Conservation (phyloP, 2,113 vertebrate species). For the Tachysurus vachellii region DNA sequence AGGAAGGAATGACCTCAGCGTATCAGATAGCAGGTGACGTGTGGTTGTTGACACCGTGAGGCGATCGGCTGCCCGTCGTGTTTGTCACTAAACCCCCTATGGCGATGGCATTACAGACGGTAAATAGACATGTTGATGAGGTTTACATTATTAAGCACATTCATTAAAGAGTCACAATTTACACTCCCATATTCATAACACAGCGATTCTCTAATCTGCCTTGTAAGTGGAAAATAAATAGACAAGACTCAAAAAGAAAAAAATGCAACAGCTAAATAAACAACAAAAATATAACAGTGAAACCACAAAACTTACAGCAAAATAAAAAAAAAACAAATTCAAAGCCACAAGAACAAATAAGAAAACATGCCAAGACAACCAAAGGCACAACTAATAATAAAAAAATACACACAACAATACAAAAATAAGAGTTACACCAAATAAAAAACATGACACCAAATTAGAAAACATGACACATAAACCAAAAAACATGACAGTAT, state of each 20-base stretch:
- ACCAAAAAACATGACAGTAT: background rate
- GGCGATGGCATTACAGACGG: slow-evolving; percentile 74
- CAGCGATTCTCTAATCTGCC: background rate
- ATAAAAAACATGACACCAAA: background rate
- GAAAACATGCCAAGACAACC: background rate
- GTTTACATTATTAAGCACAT: slow-evolving; percentile 73
- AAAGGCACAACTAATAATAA: background rate
- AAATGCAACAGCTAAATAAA: background rate
- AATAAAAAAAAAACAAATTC: background rate
- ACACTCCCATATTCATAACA: background rate
- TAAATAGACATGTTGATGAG: slow-evolving; percentile 74
- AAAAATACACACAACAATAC: no score
- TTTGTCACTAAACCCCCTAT: slow-evolving; percentile 70
- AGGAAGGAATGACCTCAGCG: slow-evolving; percentile 69
- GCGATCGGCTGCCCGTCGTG: slow-evolving; percentile 68
- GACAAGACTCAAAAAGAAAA: background rate
- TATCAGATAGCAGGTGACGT: slow-evolving; percentile 58
- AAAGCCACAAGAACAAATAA: background rate
- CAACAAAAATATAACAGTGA: background rate
- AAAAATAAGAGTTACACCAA: no score
- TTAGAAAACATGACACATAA: background rate
- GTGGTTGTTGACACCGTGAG: slow-evolving; percentile 80
- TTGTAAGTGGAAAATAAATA: background rate
- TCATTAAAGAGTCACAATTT: slow-evolving; percentile 42
- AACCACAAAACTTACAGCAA: no score